phyloP scores from a whole-genome alignment of 1,140 invertebrate genomes.

The Procambarus virginalis region DNA sequence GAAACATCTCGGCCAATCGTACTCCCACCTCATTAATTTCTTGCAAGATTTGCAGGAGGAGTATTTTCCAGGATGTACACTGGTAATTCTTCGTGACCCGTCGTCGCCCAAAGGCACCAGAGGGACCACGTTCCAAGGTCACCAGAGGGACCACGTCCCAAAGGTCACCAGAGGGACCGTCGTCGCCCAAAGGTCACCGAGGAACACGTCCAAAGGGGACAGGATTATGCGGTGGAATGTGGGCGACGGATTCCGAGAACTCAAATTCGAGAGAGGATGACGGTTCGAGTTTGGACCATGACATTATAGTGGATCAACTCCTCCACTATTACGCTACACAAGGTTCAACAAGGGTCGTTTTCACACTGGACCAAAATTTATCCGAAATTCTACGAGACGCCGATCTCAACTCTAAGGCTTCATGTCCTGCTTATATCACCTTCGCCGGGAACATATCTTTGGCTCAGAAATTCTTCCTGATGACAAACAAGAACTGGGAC shows the following conservation, averaged over 20 bases:
- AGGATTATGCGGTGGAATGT: neutral
- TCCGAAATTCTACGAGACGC: neutral
- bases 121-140: neutral
- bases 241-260: too few relatives aligned
- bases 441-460: neutral
- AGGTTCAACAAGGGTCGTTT: neutral
- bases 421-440: neutral
- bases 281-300: too few relatives aligned
- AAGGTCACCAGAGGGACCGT: neutral
- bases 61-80: neutral
- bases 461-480: neutral
- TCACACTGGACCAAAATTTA: neutral
- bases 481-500: conserved; percentile 3
- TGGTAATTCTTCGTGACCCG: neutral
- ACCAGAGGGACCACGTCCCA: neutral
- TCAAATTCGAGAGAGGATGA: too few relatives aligned
- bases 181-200: too few relatives aligned
- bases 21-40: neutral
- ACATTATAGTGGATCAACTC: too few relatives aligned
- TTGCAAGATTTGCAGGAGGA: neutral
- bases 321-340: neutral
- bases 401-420: neutral
- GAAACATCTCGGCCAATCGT: too few relatives aligned
- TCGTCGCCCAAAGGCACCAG: neutral
- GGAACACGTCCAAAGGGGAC: neutral